These are phyloP conservation scores for Caranx melampygus DNA, from an alignment of 2,113 vertebrate genomes.

Conservation along the genomic window DNA sequence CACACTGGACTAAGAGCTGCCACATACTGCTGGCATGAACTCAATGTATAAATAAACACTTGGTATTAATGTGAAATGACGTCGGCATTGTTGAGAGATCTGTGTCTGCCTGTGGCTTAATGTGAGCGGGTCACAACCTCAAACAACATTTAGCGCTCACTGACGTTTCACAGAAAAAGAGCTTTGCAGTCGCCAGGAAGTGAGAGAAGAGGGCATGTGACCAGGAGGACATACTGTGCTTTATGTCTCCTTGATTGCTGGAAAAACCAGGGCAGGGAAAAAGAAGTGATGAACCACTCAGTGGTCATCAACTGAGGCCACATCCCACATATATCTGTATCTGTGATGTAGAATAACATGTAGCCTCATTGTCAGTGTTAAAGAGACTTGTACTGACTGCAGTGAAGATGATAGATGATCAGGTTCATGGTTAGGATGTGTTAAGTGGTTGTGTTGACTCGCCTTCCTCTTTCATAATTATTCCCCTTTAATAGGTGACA, in stretches of 20 bases:
- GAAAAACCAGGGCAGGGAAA: constrained; percentile 32
- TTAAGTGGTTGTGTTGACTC: no score
- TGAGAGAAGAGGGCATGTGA: background rate
- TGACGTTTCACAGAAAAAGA: background rate
- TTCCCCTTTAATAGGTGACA: background rate
- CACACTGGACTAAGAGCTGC: constrained; percentile 17
- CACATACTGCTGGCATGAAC: background rate
- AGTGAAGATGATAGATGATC: no score
- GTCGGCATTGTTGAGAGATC: background rate
- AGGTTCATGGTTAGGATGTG: background rate
- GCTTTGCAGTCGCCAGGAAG: background rate
- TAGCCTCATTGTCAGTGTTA: background rate
- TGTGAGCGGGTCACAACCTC: constrained; percentile 8
- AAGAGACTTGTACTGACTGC: background rate
- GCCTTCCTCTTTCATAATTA: background rate
- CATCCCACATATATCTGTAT: background rate
- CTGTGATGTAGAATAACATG: background rate
- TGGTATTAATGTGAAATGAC: constrained; percentile 1
- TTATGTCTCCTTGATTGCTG: background rate
- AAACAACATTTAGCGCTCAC: background rate
- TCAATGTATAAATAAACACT: constrained; percentile 13
- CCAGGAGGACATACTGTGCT: background rate
- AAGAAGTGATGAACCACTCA: constrained; percentile 19
- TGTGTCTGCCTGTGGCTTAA: background rate
- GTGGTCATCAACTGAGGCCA: constrained; percentile 3